A percentile compares a stretch with the other conserved stretches of the same genome.
These are phyloP conservation scores for Drosophila atroscutellata DNA, from an alignment of 2,888 invertebrate genomes.

Conservation along the genomic window DNA sequence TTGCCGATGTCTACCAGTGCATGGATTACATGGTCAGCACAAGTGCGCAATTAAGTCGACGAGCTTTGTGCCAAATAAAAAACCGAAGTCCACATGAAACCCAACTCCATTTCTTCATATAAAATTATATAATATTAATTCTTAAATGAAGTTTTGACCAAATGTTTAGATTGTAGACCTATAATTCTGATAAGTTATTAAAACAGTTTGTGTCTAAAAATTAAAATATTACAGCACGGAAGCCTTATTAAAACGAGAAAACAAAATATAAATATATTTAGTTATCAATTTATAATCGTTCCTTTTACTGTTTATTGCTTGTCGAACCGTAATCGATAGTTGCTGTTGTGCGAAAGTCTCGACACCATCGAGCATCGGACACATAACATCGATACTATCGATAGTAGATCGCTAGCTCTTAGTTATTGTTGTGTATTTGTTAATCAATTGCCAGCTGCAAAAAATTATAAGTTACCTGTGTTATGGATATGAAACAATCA, in stretches of 20 bases:
- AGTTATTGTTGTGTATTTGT: neutral
- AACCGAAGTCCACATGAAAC: constrained; percentile 66
- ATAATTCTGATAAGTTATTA: constrained; percentile 32
- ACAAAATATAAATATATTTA: neutral
- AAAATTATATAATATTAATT: constrained; percentile 4
- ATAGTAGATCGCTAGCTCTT: neutral
- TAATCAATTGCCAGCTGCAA: constrained; percentile 1
- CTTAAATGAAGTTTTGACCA: constrained; percentile 2
- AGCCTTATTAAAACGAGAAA: neutral
- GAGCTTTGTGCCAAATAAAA: constrained; percentile 81
- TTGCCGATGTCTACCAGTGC: constrained; percentile 75
- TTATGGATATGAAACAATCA: neutral
- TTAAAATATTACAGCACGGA: neutral
- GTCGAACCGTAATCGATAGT: neutral
- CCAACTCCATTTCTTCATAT: constrained; percentile 1
- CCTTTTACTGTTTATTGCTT: neutral
- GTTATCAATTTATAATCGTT: neutral
- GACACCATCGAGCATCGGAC: neutral
- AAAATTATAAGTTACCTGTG: no score
- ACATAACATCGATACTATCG: constrained; percentile 1
- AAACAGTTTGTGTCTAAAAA: constrained; percentile 7
- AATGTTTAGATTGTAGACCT: constrained; percentile 17
- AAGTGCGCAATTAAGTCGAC: constrained; percentile 79
- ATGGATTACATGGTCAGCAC: constrained; percentile 82
- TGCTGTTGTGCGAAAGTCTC: neutral